phyloP scores from a whole-genome alignment of 2,797 vertebrate genomes.

The Neosilurus mollespiculum region DNA sequence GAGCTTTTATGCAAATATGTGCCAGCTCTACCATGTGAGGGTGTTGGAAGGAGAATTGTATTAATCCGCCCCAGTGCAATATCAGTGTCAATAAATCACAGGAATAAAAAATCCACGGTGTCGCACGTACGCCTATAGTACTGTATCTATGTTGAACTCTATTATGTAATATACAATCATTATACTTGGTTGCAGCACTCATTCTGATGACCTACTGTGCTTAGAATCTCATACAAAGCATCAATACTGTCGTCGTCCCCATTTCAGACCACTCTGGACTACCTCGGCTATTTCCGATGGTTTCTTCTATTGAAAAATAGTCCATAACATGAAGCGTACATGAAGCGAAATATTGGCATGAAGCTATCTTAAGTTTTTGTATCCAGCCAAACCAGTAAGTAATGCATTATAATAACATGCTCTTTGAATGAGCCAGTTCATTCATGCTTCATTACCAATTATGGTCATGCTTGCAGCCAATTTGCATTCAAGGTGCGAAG shows the following conservation, averaged over 20 bases:
- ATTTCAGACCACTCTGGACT: no score
- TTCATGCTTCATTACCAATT: no score
- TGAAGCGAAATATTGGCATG: no score
- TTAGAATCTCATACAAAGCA: conserved; percentile 47
- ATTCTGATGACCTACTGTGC: conserved; percentile 29
- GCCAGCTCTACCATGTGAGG: conserved; percentile 3
- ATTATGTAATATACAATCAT: not conserved
- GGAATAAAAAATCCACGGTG: not conserved
- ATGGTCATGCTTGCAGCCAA: no score
- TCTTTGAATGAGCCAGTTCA: no score
- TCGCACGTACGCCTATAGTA: not conserved
- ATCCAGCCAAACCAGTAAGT: no score
- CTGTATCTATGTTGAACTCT: not conserved
- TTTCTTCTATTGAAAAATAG: no score
- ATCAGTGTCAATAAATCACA: not conserved
- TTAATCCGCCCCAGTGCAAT: not conserved
- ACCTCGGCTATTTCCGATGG: no score
- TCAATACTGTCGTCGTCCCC: not conserved
- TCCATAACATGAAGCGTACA: no score
- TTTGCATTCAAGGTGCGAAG: no score
- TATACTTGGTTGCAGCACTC: not conserved
- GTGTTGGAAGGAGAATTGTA: conserved; percentile 12
- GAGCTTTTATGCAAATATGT: conserved; percentile 45
- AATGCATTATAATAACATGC: no score
- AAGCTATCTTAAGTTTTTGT: no score